Percentiles rank a stretch among this genome's conserved stretches.
Evolutionary conservation across 2,113 vertebrate species (phyloP).

Genomic region (Gorsachius goisagi): DNA sequence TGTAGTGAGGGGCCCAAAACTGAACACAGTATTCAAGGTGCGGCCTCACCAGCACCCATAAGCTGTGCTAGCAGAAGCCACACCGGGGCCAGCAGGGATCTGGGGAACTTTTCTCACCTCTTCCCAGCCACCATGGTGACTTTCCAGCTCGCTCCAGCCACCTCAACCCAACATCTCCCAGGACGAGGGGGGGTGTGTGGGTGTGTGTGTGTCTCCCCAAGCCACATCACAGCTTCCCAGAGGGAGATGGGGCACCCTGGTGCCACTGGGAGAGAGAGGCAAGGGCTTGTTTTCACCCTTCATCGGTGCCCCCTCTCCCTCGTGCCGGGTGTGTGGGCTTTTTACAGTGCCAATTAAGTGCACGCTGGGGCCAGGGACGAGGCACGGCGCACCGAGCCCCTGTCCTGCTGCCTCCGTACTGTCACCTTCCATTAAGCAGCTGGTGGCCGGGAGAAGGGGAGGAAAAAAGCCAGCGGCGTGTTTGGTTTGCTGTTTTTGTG

Average conservation of each 20-base stretch:
- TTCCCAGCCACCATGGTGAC: neutral
- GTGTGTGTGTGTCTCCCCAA: neutral
- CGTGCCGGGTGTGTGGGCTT: neutral
- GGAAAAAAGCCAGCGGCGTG: constrained; percentile 8
- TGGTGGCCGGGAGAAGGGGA: neutral
- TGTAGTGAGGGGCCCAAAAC: no score
- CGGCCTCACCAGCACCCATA: no score
- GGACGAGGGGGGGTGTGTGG: no score
- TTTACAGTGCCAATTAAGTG: neutral
- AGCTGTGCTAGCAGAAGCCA: neutral
- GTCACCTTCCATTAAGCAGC: constrained; percentile 46
- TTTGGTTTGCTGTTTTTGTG: constrained; percentile 55
- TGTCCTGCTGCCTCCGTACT: neutral
- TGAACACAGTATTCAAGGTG: no score
- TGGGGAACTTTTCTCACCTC: neutral
- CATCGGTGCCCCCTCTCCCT: accelerated
- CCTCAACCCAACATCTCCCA: neutral
- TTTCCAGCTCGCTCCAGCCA: neutral
- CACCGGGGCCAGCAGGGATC: neutral
- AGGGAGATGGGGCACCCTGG: accelerated
- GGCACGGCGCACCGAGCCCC: neutral
- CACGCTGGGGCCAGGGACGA: neutral
- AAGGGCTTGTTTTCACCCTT: neutral
- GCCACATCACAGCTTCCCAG: accelerated
- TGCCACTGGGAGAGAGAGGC: neutral